Base-by-base conservation (phyloP, 2,888 invertebrate species). In the Noctua comes region DNA sequence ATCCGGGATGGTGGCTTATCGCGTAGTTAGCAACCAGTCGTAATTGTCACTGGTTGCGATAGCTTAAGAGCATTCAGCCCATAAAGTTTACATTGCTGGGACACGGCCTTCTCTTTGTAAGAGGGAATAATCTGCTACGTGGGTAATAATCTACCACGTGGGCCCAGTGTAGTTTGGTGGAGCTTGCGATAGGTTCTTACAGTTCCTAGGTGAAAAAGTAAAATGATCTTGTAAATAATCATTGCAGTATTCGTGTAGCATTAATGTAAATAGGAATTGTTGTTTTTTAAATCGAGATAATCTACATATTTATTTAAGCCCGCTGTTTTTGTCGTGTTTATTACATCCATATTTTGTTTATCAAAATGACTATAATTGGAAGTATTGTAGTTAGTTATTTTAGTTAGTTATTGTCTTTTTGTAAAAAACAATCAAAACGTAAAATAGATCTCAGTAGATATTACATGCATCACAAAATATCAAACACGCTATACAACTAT, bases 1-100 rank as follows among this genome's bases (percentile, higher is more conserved):
- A 86, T 77, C 74, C 80, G 80, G 31, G 40, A 13, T 16, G 21
- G 48, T 0, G 54, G 13, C n/a, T 36, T 83, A 86, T 68, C 31
- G 11, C 48, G 40, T 48, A 77, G 18, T 57, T n/a, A 10, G 48
- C 71, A 13, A 76, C 75, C 40, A n/a, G 71, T 78, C 69, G 84
- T 7, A 6, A 43, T 79, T 76, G 59, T 31, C 27, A 51, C 36
- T 51, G 46, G 0, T 40, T 71, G 40, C n/a, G 16, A 8, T n/a
- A 21, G 62, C 62, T 31, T 62, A 62, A 21, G 18, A 31, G 4
- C 21, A 62, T 16, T 64, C 10, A 7, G 21, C 62, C 62, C 36
- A 4, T 21, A 10, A 36, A 36, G 36, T 64, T 36, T 5, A 1
- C 62, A 31, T 31, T 62, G 21, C 16, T 7, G 40, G 13, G 13